Percentiles rank a stretch among this genome's conserved stretches.
phyloP scores from a whole-genome alignment of 2,113 vertebrate genomes.

The Seriola aureovittata region DNA sequence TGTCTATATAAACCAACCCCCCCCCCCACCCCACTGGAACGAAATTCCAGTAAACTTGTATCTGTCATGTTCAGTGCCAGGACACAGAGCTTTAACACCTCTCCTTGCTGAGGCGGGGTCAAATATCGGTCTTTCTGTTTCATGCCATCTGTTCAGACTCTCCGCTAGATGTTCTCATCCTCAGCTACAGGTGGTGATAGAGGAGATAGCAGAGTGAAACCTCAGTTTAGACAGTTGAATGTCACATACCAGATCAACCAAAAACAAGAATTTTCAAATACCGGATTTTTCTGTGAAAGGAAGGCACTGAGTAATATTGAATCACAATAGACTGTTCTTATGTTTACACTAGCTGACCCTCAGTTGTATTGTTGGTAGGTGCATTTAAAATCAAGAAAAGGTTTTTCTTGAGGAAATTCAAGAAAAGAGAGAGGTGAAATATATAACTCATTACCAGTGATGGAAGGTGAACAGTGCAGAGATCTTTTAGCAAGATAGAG shows the following conservation, averaged over 20 bases:
- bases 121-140: constrained; percentile 36
- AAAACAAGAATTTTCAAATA: constrained; percentile 36
- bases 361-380: not conserved
- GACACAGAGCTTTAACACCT: constrained; percentile 35
- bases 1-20: not conserved
- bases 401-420: not conserved
- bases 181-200: constrained; percentile 59
- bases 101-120: constrained; percentile 27
- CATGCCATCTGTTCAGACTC: constrained; percentile 53
- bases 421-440: not conserved
- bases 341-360: not conserved
- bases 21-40: not conserved
- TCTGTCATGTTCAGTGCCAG: not conserved
- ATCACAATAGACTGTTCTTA: not conserved
- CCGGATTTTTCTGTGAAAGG: constrained; percentile 42
- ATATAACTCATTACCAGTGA: not conserved
- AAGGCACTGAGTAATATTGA: not conserved
- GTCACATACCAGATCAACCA: constrained; percentile 19
- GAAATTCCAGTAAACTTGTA: not conserved
- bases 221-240: constrained; percentile 38
- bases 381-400: not conserved
- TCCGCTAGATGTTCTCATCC: constrained; percentile 20
- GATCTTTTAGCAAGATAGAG: not conserved
- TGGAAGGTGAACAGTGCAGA: not conserved
- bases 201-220: constrained; percentile 48